Evolutionary conservation across 2,888 invertebrate species (phyloP).

Genomic region (Anoplius nigerrimus): DNA sequence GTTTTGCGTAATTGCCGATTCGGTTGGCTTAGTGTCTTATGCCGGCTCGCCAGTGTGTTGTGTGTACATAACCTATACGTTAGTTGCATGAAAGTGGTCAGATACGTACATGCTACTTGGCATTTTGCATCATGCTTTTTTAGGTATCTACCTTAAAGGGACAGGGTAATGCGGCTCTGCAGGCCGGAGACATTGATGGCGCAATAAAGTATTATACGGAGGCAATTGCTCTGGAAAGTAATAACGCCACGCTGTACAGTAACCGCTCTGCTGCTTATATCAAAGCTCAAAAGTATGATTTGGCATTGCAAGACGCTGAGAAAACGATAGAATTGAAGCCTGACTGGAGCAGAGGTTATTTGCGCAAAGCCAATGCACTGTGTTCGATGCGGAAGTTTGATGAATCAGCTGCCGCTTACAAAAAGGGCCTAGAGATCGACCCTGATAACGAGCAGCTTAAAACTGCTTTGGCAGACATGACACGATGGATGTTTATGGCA

Average conservation of each 20-base stretch:
- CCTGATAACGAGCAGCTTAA: constrained; percentile 84
- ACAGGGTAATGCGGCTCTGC: constrained; percentile 90
- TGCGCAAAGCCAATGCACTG: constrained; percentile 91
- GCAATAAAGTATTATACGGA: constrained; percentile 88
- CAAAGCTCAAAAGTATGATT: constrained; percentile 84
- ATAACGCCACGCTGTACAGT: constrained; percentile 92
- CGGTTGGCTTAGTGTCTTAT: too few relatives aligned
- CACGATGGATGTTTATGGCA: constrained; percentile 61
- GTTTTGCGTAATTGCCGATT: too few relatives aligned
- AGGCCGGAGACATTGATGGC: constrained; percentile 85
- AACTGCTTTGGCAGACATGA: constrained; percentile 82
- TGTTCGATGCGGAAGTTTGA: constrained; percentile 84
- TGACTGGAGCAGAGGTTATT: constrained; percentile 92
- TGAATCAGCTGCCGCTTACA: constrained; percentile 87
- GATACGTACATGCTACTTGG: too few relatives aligned
- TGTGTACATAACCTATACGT: too few relatives aligned
- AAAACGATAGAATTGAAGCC: constrained; percentile 88
- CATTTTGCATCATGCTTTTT: constrained; percentile 34
- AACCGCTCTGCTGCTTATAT: constrained; percentile 95
- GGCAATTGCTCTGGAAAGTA: constrained; percentile 86
- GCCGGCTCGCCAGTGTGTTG: too few relatives aligned
- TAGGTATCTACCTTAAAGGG: constrained; percentile 90
- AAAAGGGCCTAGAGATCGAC: constrained; percentile 83
- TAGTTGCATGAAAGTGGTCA: too few relatives aligned
- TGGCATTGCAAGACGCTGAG: constrained; percentile 90